Base-by-base conservation (phyloP, 1,140 invertebrate species). In the Coelopa frigida region DNA sequence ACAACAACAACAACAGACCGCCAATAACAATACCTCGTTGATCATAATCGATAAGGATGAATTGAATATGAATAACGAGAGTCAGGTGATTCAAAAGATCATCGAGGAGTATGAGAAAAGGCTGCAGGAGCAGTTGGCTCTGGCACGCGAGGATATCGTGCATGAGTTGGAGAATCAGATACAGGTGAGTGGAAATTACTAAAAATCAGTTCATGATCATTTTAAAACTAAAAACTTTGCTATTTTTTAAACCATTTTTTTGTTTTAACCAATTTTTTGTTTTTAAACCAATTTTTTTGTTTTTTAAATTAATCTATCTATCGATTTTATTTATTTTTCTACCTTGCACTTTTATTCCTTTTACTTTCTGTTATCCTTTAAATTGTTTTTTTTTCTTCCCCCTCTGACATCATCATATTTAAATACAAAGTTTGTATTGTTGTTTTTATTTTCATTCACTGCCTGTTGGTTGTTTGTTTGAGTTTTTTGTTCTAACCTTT, bases 91-190 rank as follows among this genome's bases (percentile, higher is more conserved):
- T 41, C 54, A 70, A 53, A 64, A 71, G 42, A 66, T 74, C 53
- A 64, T 70, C 52, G 57, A 70, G 60, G 61, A 73, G 66, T 62
- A 71, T 54, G 57, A 76, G 54, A 45, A 65, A 49, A 50, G 72
- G 49, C 63, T 81, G 46, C 71, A 78, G 53, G 77, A 81, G 54
- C 78, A 81, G 60, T 63, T 81, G 39, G 67, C 69, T 27, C 58
- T 78, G 52, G 78, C 78, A 41, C 75, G 74, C 44, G 68, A 73
- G 50, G 79, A 81, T 50, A 77, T 81, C 53, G 63, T 78, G 51
- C 72, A 71, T 52, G 75, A 72, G 44, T 61, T 81, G 50, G 76
- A 78, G 66, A 65, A 72, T 42, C 75, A 80, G 52, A 77, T 81
- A 53, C 75, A 80, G 77, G 78, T 80, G 72, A 71, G 58, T 61